These are phyloP conservation scores for Cydia pomonella DNA, from an alignment of 1,140 invertebrate genomes.

Conservation along the genomic window DNA sequence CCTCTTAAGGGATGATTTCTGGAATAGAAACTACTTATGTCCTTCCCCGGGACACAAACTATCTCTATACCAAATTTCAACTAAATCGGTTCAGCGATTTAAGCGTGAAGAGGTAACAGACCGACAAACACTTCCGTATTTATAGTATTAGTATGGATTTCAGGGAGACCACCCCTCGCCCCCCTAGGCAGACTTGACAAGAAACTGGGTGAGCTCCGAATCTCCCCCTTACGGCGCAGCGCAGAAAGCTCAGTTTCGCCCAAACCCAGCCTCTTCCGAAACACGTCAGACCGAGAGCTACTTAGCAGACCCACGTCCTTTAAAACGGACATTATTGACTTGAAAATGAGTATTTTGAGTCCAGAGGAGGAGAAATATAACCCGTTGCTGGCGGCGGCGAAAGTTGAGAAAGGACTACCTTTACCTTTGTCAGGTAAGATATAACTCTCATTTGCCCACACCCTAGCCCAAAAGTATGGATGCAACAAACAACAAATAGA, in stretches of 20 bases:
- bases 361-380: conserved; percentile 69
- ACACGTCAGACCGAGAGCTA: conserved; percentile 61
- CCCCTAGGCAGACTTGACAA: conserved; percentile 65
- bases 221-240: conserved; percentile 62
- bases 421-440: conserved; percentile 64
- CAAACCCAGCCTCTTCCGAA: conserved; percentile 56
- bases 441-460: too few relatives aligned
- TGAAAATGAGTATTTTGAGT: conserved; percentile 77
- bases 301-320: conserved; percentile 54
- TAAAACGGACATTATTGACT: conserved; percentile 81
- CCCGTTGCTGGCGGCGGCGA: conserved; percentile 56
- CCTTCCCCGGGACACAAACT: too few relatives aligned
- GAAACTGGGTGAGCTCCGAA: conserved; percentile 64
- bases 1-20: too few relatives aligned
- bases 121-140: too few relatives aligned
- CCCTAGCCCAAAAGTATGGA: too few relatives aligned
- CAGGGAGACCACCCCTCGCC: conserved; percentile 55
- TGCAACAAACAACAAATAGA: too few relatives aligned
- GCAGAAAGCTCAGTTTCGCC: conserved; percentile 53
- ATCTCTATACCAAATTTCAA: too few relatives aligned
- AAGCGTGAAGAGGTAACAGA: too few relatives aligned
- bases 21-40: too few relatives aligned
- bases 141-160: too few relatives aligned
- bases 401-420: conserved; percentile 57
- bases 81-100: too few relatives aligned